Base-by-base conservation (phyloP, 1,140 invertebrate genomes). In the Nephila pilipes region DNA sequence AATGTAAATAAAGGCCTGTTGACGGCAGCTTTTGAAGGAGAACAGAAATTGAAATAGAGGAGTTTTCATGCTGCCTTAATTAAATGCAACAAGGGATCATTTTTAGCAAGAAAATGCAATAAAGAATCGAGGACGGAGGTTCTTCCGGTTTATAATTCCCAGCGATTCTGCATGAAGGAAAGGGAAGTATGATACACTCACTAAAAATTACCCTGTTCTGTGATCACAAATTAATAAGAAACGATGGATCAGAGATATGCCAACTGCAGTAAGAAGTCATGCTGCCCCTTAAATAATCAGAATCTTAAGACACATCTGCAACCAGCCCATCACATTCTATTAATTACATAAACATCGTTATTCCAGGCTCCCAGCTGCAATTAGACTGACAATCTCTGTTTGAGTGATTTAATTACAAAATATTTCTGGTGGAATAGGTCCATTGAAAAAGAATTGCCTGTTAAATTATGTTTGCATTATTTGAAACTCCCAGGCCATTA, bases 1-100 rank as follows among this genome's bases (percentile, higher is more conserved):
- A 91, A 88, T 60, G 57, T 75, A 92, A 92, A 92, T 92, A 85
- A 92, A 92, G 25, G 79, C 79, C n/a, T n/a, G n/a, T n/a, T n/a
- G 75, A 91, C 89, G 89, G 89, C 89, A 91, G 89, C 80, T 83
- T 57, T 29, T 90, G n/a, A 63, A 22, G 10, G 60, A 29, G 46
- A 3, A 38, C 54, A n/a, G 25, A 85, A 92, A 85, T 92, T 92
- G 85, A 85, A 92, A 92, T 81, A 92, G 58, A 85, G 85, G 60
- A 25, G 69, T 57, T 58, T 92, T 92, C 83, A 92, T 85, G 85
- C 55, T 75, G 32, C 65, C 69, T 36, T 92, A 85, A 69, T 92
- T 58, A 81, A 69, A 75, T 58, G 60, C 80, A 25, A 79, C 79
- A n/a, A 25, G 54, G 58, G 79, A 81, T 81, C 63, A 83, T 81